phyloP scores from a whole-genome alignment of 2,888 invertebrate genomes.

The Cerceris ruficornis region DNA sequence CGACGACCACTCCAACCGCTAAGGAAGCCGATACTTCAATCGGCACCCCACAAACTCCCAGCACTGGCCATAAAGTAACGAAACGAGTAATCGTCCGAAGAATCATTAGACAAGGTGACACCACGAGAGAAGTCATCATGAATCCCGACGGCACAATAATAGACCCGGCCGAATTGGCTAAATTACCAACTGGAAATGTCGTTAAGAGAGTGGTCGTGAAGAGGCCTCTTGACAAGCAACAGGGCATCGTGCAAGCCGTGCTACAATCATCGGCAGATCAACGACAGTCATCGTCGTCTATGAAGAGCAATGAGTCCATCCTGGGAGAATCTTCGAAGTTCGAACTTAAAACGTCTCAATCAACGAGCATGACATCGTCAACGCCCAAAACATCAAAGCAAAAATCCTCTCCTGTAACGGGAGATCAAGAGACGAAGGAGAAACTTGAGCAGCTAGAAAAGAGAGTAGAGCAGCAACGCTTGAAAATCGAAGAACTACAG shows the following conservation, averaged over 20 bases:
- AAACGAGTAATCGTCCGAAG: slow-evolving; percentile 79
- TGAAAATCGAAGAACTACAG: slow-evolving; percentile 78
- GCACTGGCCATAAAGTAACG: slow-evolving; percentile 71
- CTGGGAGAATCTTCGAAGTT: slow-evolving; percentile 70
- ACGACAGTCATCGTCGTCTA: slow-evolving; percentile 28
- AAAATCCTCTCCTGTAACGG: slow-evolving; percentile 59
- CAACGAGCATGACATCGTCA: slow-evolving; percentile 36
- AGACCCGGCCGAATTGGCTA: slow-evolving; percentile 79
- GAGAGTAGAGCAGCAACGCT: slow-evolving; percentile 76
- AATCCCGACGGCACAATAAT: slow-evolving; percentile 80
- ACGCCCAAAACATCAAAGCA: slow-evolving; percentile 54
- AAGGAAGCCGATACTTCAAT: slow-evolving; percentile 62
- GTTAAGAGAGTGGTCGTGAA: slow-evolving; percentile 80
- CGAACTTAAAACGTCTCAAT: slow-evolving; percentile 75
- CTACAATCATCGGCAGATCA: slow-evolving; percentile 64
- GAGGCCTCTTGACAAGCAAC: slow-evolving; percentile 74
- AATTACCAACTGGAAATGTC: slow-evolving; percentile 78
- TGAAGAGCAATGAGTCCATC: slow-evolving; percentile 34
- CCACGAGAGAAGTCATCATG: slow-evolving; percentile 79
- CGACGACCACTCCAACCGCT: slow-evolving; percentile 45
- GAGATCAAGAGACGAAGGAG: slow-evolving; percentile 78
- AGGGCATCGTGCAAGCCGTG: slow-evolving; percentile 69
- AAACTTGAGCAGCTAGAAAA: slow-evolving; percentile 79
- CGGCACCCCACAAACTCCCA: slow-evolving; percentile 22
- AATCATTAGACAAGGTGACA: slow-evolving; percentile 79